Evolutionary conservation across 2,888 invertebrate species (phyloP).

Genomic region (Drosophila nr. perissopoda): DNA sequence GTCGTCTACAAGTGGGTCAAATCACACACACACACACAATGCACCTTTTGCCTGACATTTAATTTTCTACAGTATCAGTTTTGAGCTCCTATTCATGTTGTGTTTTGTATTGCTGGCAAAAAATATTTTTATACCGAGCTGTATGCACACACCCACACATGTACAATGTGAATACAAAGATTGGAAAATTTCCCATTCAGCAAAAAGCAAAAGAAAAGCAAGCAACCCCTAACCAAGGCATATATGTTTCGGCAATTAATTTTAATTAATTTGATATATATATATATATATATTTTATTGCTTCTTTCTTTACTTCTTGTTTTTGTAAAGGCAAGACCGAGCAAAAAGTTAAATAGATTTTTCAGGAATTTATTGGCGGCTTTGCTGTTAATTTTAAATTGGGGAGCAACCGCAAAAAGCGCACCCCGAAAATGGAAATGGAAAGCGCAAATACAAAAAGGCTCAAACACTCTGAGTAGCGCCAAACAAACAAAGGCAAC

Average conservation of each 20-base stretch:
- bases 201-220: conserved; percentile 18
- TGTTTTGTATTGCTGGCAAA: conserved; percentile 30
- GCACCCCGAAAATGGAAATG: conserved; percentile 59
- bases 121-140: conserved; percentile 55
- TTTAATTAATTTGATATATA: conserved; percentile 76
- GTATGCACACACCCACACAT: conserved; percentile 4
- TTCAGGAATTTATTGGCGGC: conserved; percentile 57
- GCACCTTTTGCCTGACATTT: conserved; percentile 33
- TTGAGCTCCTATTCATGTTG: conserved; percentile 7
- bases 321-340: conserved; percentile 10
- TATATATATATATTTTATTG: neutral
- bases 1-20: conserved; percentile 38
- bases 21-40: neutral
- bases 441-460: conserved; percentile 43
- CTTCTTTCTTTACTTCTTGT: neutral
- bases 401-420: conserved; percentile 58
- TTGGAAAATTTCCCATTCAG: conserved; percentile 39
- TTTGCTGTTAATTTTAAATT: conserved; percentile 55
- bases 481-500: conserved; percentile 32
- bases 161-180: conserved; percentile 40
- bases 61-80: conserved; percentile 27
- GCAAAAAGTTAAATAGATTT: conserved; percentile 51
- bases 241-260: conserved; percentile 74
- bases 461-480: conserved; percentile 16
- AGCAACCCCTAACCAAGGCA: conserved; percentile 36